phyloP scores from a whole-genome alignment of 2,113 vertebrate genomes.

The Sinosuthora webbiana region DNA sequence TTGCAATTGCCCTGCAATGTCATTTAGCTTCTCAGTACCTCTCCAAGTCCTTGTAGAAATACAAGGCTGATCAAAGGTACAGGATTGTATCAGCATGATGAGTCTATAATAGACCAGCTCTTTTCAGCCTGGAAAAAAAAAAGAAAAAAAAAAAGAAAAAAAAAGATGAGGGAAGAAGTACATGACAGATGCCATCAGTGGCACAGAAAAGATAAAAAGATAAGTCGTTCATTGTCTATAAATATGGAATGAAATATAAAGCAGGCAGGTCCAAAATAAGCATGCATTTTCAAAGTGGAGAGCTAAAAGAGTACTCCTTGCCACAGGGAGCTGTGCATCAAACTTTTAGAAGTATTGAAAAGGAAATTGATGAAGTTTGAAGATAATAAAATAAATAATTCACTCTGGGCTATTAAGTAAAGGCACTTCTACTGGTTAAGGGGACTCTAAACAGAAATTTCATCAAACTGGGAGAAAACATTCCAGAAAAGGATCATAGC shows the following conservation, averaged over 20 bases:
- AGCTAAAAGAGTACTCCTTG: background rate
- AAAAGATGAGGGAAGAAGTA: background rate
- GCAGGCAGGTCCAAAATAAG: background rate
- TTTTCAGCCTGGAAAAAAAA: background rate
- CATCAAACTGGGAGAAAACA: background rate
- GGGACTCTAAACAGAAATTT: background rate
- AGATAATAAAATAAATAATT: background rate
- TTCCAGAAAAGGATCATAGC: background rate
- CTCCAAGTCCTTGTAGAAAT: background rate
- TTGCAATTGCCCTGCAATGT: background rate
- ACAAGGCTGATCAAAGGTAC: conserved; percentile 9
- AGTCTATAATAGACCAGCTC: background rate
- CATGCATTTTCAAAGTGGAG: background rate
- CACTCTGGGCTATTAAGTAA: background rate
- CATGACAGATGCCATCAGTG: background rate
- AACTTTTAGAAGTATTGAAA: background rate
- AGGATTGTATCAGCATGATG: background rate
- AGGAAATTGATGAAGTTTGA: background rate
- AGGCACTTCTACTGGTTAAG: background rate
- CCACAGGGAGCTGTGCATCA: background rate
- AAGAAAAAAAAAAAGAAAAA: background rate
- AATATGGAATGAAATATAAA: background rate
- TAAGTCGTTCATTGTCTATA: background rate
- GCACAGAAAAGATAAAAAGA: conserved; percentile 14
- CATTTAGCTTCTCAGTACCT: background rate